These are phyloP conservation scores for Cyclophora punctaria DNA, from an alignment of 2,888 invertebrate genomes.

Conservation along the genomic window DNA sequence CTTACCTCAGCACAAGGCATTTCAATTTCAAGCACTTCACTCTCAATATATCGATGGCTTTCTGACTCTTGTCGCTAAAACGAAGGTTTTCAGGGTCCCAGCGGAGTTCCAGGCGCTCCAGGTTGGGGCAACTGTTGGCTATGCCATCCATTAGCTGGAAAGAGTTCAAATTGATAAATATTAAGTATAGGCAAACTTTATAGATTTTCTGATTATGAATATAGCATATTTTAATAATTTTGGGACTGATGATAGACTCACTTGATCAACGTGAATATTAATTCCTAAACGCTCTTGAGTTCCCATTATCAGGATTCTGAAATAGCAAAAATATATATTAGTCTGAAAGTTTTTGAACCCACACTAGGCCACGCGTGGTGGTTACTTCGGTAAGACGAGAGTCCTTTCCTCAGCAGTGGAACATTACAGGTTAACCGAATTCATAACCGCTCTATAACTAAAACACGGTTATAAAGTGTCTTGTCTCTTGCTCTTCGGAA, in stretches of 20 bases:
- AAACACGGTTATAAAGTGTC: too few species aligned
- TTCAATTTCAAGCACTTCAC: conserved; percentile 95
- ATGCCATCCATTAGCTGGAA: conserved; percentile 92
- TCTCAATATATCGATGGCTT: conserved; percentile 97
- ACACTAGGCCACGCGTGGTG: background rate
- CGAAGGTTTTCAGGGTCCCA: conserved; percentile 99
- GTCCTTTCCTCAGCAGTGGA: too few species aligned
- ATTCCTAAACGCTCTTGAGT: conserved; percentile 96
- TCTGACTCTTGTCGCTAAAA: conserved; percentile 99
- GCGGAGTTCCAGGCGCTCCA: conserved; percentile 93
- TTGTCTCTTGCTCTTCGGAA: too few species aligned
- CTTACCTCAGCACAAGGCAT: conserved; percentile 92
- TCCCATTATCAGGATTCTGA: conserved; percentile 96
- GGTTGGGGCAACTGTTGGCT: conserved; percentile 89
- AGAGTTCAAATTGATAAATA: background rate
- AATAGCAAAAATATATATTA: conserved; percentile 20
- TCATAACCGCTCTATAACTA: too few species aligned
- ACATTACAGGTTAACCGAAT: too few species aligned
- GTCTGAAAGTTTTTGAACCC: background rate
- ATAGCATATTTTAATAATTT: background rate
- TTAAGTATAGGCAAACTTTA: conserved; percentile 1
- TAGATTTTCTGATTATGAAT: background rate
- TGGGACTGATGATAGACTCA: conserved; percentile 15
- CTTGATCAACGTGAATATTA: conserved; percentile 96
- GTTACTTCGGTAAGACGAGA: background rate